Evolutionary conservation across 2,113 vertebrate species (phyloP), one percentile per base, ranked within the genome.

Genomic region (Anhinga anhinga): DNA sequence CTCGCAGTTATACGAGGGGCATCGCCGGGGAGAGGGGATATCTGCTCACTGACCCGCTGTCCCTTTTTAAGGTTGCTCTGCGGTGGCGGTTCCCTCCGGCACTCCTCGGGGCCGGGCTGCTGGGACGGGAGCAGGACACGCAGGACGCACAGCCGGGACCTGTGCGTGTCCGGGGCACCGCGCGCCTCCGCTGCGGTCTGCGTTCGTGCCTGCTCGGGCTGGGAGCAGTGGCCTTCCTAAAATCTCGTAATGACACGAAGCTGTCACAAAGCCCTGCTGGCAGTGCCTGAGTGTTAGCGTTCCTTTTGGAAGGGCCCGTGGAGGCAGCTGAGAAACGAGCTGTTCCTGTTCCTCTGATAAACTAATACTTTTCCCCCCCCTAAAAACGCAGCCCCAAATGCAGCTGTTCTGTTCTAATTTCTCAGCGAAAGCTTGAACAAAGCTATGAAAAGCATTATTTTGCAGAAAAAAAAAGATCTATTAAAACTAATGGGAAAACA

Each of bases 141-240:
- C 34, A 5, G 58, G 59, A 21, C 72, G 17, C 10, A 1, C 53
- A 5, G 6, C 32, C 9, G 53, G 40, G 71, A 15, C 32, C 4
- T 1, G 53, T 7, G 29, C 2, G 1, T 1, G 40, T 9, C 38
- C 1, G 38, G 47, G 62, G 53, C 42, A 34, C 25, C 5, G 4
- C 5, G 11, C 8, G 55, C 32, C 53, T 21, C 25, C 2, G 42
- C 52, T 26, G 29, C 52, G 26, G 15, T 13, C 71, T 14, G 16
- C 3, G 15, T 19, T 34, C 12, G 7, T 26, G 40, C 40, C 30
- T 30, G 13, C 67, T 26, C 5, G 3, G 52, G 71, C 42, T 36
- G 42, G 19, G 44, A 38, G 42, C 73, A 20, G 53, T 5, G 14
- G 40, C 34, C 13, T 47, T 29, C 55, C 42, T 13, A 13, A 77